phyloP scores from a whole-genome alignment of 2,113 vertebrate species.

The Rhinichthys klamathensis region DNA sequence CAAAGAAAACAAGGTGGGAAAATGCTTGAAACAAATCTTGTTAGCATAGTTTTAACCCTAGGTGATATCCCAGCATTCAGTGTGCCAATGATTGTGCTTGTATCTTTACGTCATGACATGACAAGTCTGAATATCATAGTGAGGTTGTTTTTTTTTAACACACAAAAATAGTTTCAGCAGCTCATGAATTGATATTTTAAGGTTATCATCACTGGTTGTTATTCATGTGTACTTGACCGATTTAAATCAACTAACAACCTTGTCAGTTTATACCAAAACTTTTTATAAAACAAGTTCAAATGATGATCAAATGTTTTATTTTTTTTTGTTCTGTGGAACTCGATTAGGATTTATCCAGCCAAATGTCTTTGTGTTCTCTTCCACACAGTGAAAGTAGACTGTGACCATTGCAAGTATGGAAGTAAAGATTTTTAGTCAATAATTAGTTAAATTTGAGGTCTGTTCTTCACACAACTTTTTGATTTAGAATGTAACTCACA shows the following conservation, averaged over 20 bases:
- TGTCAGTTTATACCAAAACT: not conserved
- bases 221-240: not conserved
- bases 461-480: not conserved
- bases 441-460: not conserved
- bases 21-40: not conserved
- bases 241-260: not conserved
- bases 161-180: not conserved
- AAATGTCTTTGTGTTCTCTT: not conserved
- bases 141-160: not conserved
- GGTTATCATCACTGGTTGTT: not conserved
- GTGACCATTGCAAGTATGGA: not conserved
- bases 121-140: not conserved
- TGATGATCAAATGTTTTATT: no score
- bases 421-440: not conserved
- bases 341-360: no score
- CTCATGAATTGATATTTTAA: not conserved
- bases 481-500: not conserved
- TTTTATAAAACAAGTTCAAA: not conserved
- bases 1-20: conserved; percentile 89
- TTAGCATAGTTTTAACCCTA: not conserved
- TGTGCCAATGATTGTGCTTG: not conserved
- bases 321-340: no score
- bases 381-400: not conserved
- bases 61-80: not conserved
- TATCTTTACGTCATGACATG: not conserved